Percentiles rank a stretch among this genome's conserved stretches.
Evolutionary conservation across 2,888 invertebrate genomes (phyloP).

Genomic region (Cantharis lateralis): DNA sequence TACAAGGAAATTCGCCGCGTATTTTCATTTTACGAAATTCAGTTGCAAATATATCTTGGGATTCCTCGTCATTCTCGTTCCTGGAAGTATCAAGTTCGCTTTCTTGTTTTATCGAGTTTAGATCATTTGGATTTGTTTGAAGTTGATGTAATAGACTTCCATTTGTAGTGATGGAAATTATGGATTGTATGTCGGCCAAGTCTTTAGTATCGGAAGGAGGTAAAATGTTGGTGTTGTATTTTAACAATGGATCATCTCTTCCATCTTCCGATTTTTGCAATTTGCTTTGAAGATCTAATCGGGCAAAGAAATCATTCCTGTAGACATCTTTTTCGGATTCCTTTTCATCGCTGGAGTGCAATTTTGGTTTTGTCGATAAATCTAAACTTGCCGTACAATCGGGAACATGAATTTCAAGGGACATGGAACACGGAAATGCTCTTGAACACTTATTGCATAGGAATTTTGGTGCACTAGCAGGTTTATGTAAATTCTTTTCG

Average conservation of each 20-base stretch:
- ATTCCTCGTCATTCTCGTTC: conserved; percentile 62
- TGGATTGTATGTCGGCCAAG: conserved; percentile 84
- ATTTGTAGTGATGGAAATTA: conserved; percentile 76
- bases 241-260: conserved; percentile 42
- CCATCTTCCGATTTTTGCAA: conserved; percentile 52
- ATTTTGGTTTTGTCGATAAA: conserved; percentile 41
- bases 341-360: conserved; percentile 44
- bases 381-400: conserved; percentile 56
- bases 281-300: conserved; percentile 76
- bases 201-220: conserved; percentile 67
- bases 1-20: conserved; percentile 87
- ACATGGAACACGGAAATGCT: conserved; percentile 73
- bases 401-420: conserved; percentile 70
- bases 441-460: conserved; percentile 72
- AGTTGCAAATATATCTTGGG: conserved; percentile 81
- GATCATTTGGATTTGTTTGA: conserved; percentile 57
- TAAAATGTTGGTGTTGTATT: conserved; percentile 34
- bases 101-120: conserved; percentile 18
- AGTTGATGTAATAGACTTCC: conserved; percentile 70
- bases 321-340: conserved; percentile 63
- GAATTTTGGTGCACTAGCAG: conserved; percentile 62
- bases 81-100: conserved; percentile 38
- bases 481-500: conserved; percentile 69
- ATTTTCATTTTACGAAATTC: conserved; percentile 89
- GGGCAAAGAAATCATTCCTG: conserved; percentile 81